phyloP scores from a whole-genome alignment of 2,797 vertebrate species.

The Tenualosa thibaudeaui region DNA sequence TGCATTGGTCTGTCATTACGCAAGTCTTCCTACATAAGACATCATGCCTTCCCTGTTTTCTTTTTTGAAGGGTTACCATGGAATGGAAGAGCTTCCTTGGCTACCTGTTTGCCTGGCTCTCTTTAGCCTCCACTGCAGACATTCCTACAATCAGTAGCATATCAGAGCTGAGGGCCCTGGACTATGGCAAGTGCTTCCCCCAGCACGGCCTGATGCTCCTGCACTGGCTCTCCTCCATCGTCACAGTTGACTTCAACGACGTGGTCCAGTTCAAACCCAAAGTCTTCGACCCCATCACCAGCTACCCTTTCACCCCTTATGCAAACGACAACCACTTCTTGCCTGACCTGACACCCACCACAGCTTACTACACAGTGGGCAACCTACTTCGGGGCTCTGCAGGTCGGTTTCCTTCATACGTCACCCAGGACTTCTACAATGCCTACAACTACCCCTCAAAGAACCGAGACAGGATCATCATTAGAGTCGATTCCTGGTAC shows the following conservation, averaged over 20 bases:
- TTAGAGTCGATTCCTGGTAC: constrained; percentile 28
- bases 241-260: not conserved
- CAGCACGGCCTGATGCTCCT: constrained; percentile 26
- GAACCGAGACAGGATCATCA: constrained; percentile 36
- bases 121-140: not conserved
- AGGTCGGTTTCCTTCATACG: constrained; percentile 30
- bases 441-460: not conserved
- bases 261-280: not conserved
- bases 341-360: not conserved
- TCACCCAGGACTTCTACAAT: constrained; percentile 39
- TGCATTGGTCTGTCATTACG: not conserved
- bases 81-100: not conserved
- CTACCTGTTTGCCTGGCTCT: not conserved
- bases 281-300: constrained; percentile 14
- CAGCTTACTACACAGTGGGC: not conserved
- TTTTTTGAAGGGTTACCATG: constrained; percentile 28
- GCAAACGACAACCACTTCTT: constrained; percentile 15
- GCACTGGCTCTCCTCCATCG: constrained; percentile 28
- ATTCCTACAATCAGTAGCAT: not conserved
- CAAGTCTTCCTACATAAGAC: not conserved
- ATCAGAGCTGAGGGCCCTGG: not conserved
- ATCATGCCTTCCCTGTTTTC: constrained; percentile 10
- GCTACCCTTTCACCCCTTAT: constrained; percentile 4
- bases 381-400: not conserved
- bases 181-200: constrained; percentile 27